Conservation (phyloP, 1,140 invertebrate genomes). For the Papilio xuthus region DNA sequence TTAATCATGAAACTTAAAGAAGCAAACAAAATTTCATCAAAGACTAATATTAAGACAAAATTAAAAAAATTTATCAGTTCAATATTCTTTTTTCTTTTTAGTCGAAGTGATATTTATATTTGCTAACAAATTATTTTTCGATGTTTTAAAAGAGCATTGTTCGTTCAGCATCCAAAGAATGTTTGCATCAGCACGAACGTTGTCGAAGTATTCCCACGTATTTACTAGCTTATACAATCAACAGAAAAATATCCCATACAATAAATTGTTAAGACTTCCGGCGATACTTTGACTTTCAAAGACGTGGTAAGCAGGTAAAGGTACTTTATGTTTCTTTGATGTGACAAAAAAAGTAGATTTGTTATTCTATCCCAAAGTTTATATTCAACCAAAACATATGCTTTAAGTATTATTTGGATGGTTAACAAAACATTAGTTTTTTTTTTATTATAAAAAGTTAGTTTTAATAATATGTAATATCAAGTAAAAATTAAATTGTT, state of each 20-base stretch:
- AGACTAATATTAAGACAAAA: not conserved
- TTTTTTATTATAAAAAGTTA: too few species aligned
- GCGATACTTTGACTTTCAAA: not conserved
- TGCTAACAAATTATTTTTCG: not conserved
- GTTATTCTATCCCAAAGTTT: too few species aligned
- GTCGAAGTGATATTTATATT: not conserved
- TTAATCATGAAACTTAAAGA: too few species aligned
- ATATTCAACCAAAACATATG: too few species aligned
- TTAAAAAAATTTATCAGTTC: too few species aligned
- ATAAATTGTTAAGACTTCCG: not conserved
- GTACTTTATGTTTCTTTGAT: not conserved
- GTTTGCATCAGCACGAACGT: not conserved
- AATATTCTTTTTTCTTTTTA: not conserved
- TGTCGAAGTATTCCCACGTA: not conserved
- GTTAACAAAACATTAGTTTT: too few species aligned
- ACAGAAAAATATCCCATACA: not conserved
- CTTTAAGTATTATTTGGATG: too few species aligned
- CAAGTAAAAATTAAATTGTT: too few species aligned
- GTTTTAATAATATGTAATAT: too few species aligned
- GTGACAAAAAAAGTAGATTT: too few species aligned
- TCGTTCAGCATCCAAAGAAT: not conserved
- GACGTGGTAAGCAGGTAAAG: not conserved
- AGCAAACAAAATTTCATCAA: too few species aligned
- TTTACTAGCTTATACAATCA: not conserved
- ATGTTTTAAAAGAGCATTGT: slow-evolving; percentile 28